Conservation (phyloP, 2,113 vertebrate genomes). For the Pionites leucogaster region DNA sequence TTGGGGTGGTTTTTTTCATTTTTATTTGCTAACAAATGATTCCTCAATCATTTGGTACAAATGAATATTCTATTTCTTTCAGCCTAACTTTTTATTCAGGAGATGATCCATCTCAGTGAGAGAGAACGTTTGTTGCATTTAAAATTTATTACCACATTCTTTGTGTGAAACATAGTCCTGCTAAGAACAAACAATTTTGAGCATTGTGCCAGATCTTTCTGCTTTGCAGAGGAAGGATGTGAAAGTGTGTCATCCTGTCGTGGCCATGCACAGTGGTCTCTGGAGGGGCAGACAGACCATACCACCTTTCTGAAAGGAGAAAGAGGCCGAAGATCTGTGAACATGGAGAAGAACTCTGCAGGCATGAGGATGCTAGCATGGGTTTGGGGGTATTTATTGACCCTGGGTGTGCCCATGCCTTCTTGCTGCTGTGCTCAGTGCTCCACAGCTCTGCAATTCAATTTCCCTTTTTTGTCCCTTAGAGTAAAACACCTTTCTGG, state of each 20-base stretch:
- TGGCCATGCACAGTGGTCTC: background rate
- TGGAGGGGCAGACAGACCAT: background rate
- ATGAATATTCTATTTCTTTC: background rate
- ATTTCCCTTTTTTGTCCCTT: background rate
- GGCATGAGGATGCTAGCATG: rapidly evolving
- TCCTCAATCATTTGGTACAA: background rate
- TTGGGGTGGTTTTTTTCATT: background rate
- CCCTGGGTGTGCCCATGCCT: background rate
- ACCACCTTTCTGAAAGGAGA: background rate
- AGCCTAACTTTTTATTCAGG: background rate
- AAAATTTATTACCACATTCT: background rate
- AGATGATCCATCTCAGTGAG: background rate
- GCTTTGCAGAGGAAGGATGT: background rate
- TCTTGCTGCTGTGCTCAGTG: background rate
- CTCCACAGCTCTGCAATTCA: background rate
- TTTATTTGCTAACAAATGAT: background rate
- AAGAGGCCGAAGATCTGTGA: background rate
- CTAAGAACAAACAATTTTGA: background rate
- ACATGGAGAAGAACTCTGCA: background rate
- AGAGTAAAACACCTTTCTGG: background rate
- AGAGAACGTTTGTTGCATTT: background rate
- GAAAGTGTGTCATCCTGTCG: background rate
- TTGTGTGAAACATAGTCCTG: background rate
- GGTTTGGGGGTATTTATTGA: background rate
- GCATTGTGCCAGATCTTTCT: background rate